Conservation (phyloP, 2,113 vertebrate species). For the Heptranchias perlo region DNA sequence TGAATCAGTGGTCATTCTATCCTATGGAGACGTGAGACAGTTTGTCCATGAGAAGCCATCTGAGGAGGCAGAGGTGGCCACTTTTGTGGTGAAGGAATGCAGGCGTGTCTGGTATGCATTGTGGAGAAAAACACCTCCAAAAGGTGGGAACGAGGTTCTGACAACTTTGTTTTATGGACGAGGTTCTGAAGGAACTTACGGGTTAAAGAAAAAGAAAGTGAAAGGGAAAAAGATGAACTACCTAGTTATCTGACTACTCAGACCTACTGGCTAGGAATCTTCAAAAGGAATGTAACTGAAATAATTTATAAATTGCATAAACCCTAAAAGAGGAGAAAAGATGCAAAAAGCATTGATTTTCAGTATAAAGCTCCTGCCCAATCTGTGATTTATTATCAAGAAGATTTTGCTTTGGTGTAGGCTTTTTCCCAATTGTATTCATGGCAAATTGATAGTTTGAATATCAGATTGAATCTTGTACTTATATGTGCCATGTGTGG, state of each 20-base stretch:
- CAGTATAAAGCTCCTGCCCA: background rate
- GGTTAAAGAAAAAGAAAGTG: slow-evolving; percentile 52
- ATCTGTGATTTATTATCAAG: background rate
- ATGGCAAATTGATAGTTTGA: background rate
- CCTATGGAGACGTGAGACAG: slow-evolving; percentile 50
- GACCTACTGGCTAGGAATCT: background rate
- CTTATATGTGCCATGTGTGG: background rate
- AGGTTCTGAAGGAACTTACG: slow-evolving; percentile 45
- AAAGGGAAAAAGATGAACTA: slow-evolving; percentile 50
- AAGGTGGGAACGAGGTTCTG: slow-evolving; percentile 29
- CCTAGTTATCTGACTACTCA: slow-evolving; percentile 47
- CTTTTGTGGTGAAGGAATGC: slow-evolving; percentile 44
- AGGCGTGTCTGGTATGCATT: slow-evolving; percentile 18
- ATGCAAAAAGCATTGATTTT: background rate
- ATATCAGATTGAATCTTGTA: background rate
- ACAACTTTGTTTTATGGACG: slow-evolving; percentile 43
- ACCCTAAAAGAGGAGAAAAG: background rate
- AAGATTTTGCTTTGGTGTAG: background rate
- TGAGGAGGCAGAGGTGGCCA: slow-evolving; percentile 45
- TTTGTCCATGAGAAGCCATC: slow-evolving; percentile 49
- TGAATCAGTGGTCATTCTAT: slow-evolving; percentile 50
- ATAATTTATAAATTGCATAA: too few species aligned
- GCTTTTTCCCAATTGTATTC: background rate
- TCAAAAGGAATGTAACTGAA: background rate
- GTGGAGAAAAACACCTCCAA: background rate